These are phyloP conservation scores for Ichneumoninae sp. DNA, from an alignment of 2,888 invertebrate species.

Conservation along the genomic window DNA sequence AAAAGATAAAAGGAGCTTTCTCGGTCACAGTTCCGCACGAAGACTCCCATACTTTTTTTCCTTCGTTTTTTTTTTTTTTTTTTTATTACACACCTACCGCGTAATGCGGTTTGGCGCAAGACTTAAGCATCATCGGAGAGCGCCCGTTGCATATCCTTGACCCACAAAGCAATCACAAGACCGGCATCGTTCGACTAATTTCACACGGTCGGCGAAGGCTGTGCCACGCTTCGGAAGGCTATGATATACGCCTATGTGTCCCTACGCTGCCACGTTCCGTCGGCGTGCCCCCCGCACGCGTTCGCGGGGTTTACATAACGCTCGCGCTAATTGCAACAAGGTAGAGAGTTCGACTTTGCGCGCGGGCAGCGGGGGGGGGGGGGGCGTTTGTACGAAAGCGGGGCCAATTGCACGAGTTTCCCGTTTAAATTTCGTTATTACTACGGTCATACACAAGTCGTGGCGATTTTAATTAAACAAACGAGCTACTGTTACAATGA, in stretches of 20 bases:
- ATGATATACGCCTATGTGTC: slow-evolving; percentile 5
- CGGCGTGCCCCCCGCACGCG: slow-evolving; percentile 45
- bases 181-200: slow-evolving; percentile 67
- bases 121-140: neutral
- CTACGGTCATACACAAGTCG: neutral
- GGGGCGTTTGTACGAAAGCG: slow-evolving; percentile 1
- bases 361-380: neutral
- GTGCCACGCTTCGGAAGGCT: neutral
- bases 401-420: slow-evolving; percentile 6
- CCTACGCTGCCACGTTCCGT: slow-evolving; percentile 5
- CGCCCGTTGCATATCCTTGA: slow-evolving; percentile 61
- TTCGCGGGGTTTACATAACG: slow-evolving; percentile 44
- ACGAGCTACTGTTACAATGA: neutral
- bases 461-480: slow-evolving; percentile 30
- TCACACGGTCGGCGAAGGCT: slow-evolving; percentile 53
- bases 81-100: neutral
- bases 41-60: neutral
- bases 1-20: neutral
- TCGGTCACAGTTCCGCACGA: neutral
- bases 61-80: neutral
- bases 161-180: slow-evolving; percentile 63
- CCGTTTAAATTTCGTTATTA: slow-evolving; percentile 13
- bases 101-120: neutral
- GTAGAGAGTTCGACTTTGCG: slow-evolving; percentile 29
- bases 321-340: slow-evolving; percentile 52